Conservation (phyloP, 2,888 invertebrate genomes). For the Acleris laterana region DNA sequence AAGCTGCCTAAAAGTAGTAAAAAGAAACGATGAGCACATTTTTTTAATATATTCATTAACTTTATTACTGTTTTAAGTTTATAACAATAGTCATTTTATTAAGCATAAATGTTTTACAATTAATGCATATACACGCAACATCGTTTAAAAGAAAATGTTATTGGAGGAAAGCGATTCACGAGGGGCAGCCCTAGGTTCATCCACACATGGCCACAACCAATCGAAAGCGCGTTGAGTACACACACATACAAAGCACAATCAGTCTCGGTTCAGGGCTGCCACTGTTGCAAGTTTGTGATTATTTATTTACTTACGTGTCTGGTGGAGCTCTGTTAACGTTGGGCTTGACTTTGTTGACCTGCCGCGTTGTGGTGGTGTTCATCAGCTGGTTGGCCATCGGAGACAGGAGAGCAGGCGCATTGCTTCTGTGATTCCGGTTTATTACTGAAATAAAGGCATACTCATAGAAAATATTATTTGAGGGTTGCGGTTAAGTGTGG, state of each 20-base stretch:
- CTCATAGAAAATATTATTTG: too few species aligned
- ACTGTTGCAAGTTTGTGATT: conserved; percentile 17
- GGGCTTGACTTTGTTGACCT: conserved; percentile 95
- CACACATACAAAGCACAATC: conserved; percentile 37
- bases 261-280: conserved; percentile 34
- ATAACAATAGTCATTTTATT: conserved; percentile 13
- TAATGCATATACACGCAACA: conserved; percentile 32
- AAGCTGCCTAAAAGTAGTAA: conserved; percentile 30
- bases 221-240: conserved; percentile 35
- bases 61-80: conserved; percentile 20
- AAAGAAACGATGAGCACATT: conserved; percentile 18
- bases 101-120: conserved; percentile 16
- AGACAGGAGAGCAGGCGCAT: conserved; percentile 86
- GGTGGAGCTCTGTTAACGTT: conserved; percentile 91
- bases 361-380: conserved; percentile 90
- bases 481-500: too few species aligned
- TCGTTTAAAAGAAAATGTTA: conserved; percentile 10
- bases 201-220: conserved; percentile 34
- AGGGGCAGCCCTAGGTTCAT: conserved; percentile 36
- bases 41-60: conserved; percentile 13
- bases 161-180: conserved; percentile 24
- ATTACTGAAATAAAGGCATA: conserved; percentile 84
- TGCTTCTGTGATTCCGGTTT: conserved; percentile 91
- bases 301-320: conserved; percentile 85
- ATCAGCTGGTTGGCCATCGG: conserved; percentile 87